Evolutionary conservation across 2,113 vertebrate species (phyloP), one percentile per base, ranked within the genome.

Genomic region (Leucoraja erinaceus): DNA sequence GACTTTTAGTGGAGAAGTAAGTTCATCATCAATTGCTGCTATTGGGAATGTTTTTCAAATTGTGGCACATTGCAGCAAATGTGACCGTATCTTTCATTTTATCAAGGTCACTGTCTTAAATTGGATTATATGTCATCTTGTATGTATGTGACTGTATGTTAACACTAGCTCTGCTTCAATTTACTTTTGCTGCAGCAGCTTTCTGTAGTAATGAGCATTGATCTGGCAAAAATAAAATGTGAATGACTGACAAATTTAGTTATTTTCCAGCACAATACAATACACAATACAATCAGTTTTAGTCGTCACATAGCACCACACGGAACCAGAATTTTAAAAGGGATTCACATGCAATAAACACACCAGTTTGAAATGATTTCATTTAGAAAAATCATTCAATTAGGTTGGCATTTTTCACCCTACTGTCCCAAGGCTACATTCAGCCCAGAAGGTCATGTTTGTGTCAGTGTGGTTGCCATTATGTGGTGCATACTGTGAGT

Each of bases 301-400:
- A n/a, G n/a, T n/a, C n/a, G n/a, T n/a, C n/a, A n/a, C n/a, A n/a
- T n/a, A n/a, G n/a, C n/a, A 18, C 61, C 16, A 66, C 28, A 88
- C 10, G 16, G 56, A 31, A 61, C 25, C n/a, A 33, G 5, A 14
- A 31, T 6, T 88, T 31, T 88, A 18, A 88, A 47, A 88, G 18
- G 14, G 84, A 61, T 81, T 66, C 59, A 88, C 47, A n/a, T 66
- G 16, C 56, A 66, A 61, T 31, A 88, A 16, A 61, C 28, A 28
- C 56, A 9, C n/a, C 61, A 16, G 84, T 31, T 33, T 66, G 61
- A 66, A 63, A 66, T 31, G 6, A 66, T 66, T 63, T 88, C 12
- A 61, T 88, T 63, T 66, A 25, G 31, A 54, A 81, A 88, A 31
- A 66, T 88, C 84, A n/a, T 88, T 88, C 84, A 88, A 66, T 31